phyloP scores from a whole-genome alignment of 2,113 vertebrate species.

The Dromiciops gliroides region DNA sequence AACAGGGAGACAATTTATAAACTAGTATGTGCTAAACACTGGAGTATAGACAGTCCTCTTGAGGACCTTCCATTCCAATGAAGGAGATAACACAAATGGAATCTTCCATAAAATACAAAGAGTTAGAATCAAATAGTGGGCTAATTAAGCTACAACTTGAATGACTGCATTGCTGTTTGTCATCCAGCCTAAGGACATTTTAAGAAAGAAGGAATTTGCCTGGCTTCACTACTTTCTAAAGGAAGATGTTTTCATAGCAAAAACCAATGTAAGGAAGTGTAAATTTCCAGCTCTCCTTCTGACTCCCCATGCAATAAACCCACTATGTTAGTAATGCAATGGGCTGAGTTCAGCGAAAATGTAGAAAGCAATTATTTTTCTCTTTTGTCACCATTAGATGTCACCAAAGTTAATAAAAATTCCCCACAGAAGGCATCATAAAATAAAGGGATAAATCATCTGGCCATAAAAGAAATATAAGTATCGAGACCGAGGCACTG shows the following conservation, averaged over 20 bases:
- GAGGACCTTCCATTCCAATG: neutral
- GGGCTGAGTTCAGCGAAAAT: neutral
- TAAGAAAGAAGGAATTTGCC: neutral
- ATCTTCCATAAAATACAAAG: neutral
- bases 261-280: rapidly evolving
- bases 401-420: slow-evolving; percentile 46
- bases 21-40: neutral
- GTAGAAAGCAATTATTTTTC: neutral
- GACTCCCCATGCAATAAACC: neutral
- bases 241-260: neutral
- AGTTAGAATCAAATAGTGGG: rapidly evolving
- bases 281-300: rapidly evolving
- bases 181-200: rapidly evolving
- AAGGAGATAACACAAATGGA: neutral
- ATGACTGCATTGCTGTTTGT: rapidly evolving
- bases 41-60: neutral
- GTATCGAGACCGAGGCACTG: rapidly evolving
- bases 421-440: slow-evolving; percentile 10
- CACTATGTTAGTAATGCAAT: rapidly evolving
- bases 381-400: slow-evolving; percentile 41
- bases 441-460: neutral
- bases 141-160: rapidly evolving
- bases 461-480: neutral
- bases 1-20: neutral
- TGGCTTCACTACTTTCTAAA: rapidly evolving